Evolutionary conservation across 2,888 invertebrate species (phyloP), one percentile per base, ranked within the genome.

Genomic region (Scaeva pyrastri): DNA sequence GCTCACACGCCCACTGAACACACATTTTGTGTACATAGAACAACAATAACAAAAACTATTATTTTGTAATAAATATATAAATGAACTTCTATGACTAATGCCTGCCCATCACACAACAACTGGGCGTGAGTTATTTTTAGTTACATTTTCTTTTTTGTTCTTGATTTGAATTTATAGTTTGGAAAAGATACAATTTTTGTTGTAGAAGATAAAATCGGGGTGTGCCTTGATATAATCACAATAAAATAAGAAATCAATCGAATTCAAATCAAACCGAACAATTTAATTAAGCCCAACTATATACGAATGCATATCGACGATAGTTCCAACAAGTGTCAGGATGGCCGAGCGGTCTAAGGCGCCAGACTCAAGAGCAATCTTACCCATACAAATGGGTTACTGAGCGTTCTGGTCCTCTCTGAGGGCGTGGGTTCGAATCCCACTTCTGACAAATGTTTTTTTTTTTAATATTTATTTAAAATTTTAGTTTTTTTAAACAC

Each of bases 301-400:
- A 68, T 5, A n/a, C 6, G 8, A 36, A 52, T 6, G 21, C 21
- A 23, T 16, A 16, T 43, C 2, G 68, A n/a, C 48, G 5, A 4
- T 0, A 2, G 0, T 2, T 0, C 16, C n/a, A n/a, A 3, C 55
- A 85, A 85, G 50, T 81, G 88, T 89, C 89, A 89, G 89, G 89
- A 88, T 89, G 89, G 89, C 89, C 89, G 89, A 88, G 88, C 89
- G 89, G 89, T 90, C 89, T 90, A 90, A 90, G 89, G 89, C 89
- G 90, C 89, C 89, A 89, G 89, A 89, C 89, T 90, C 89, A 89
- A 89, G 90, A 89, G 89, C 21, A 26, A 89, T 88, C 89, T 90
- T 90, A 72, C 60, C 82, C 71, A 66, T n/a, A n/a, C 19, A 26
- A 11, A 39, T 64, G 71, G 76, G 81, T 50, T 48, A 26, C 76